Base-by-base conservation (phyloP, 2,888 invertebrate genomes). In the Aphidoletes aphidimyza region DNA sequence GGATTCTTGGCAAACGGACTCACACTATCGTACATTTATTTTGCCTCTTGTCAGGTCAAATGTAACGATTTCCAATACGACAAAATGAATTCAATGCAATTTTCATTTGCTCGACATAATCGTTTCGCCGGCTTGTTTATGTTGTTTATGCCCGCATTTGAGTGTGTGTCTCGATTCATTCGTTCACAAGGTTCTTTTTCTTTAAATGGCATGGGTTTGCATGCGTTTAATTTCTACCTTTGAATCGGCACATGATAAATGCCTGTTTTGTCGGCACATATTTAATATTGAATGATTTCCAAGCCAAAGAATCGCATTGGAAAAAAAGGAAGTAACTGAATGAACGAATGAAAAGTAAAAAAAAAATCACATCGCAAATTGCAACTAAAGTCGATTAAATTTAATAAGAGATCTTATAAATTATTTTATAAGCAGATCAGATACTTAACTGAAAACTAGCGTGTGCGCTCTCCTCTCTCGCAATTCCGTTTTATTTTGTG, bases 321-420 rank as follows among this genome's bases (percentile, higher is more conserved):
- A 47, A 19, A 47, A 8, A 47, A 47, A 19, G 17, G 17, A 47
- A 47, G 14, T 36, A 14, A 22, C 37, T 37, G 6, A 22, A 36
- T 19, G 37, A 81, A 36, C n/a, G 22, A 81, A 81, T 37, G 34
- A 37, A 37, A 22, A n/a, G 22, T n/a, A n/a, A n/a, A 54, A 54
- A 54, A 1, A 22, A 54, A 54, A 54, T 9, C 2, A n/a, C n/a
- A 37, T n/a, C 81, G 81, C 81, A 81, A 81, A 81, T 81, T 81
- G 81, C 81, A 30, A 37, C 81, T 37, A 81, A 81, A 81, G 81
- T 81, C 81, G 81, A 81, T 81, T 81, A 81, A 81, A 81, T 81
- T 81, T 81, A 81, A 81, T 81, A 81, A 81, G 81, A 81, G 81
- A 81, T 81, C 81, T 36, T 81, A 81, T 81, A 81, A 81, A 81